Base-by-base conservation (phyloP, 2,113 vertebrate species). In the Cranoglanis bouderius region DNA sequence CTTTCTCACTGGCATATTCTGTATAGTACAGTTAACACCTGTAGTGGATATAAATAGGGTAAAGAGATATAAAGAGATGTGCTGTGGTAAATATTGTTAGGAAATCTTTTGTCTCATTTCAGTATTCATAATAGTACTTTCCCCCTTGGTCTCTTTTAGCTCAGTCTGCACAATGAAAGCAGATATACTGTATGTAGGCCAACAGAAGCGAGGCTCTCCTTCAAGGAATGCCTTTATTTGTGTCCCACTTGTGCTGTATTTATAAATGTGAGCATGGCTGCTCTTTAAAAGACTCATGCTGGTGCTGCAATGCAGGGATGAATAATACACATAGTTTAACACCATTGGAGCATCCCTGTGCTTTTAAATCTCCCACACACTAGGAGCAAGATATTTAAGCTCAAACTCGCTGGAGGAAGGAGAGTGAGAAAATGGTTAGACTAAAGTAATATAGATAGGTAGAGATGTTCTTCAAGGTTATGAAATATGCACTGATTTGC, bases 161-260 rank as follows among this genome's bases (percentile, higher is more conserved):
- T 82, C 88, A 55, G 46, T 32, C 85, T 89, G 85, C 88, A 87
- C 88, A 89, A 82, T 89, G 65, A 87, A 89, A 81, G 14, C 88
- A 91, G 89, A 85, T 88, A 91, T 93, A 29, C 12, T 43, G 59
- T 84, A 95, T 95, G 91, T 95, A 95, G 94, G 94, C 92, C 94
- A 95, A 85, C 91, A 92, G 93, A 92, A 94, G 92, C 90, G 84
- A 92, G 92, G 91, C 91, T 86, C 83, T 92, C 92, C 90, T 94
- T 92, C 85, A 93, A 94, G 94, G 94, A 92, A 95, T 93, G 94
- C 93, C 94, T 93, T 94, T 93, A 92, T 94, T 94, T 92, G 90
- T 95, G 94, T 90, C 93, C 93, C 92, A 94, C 88, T 95, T 91
- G 53, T 88, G 84, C 82, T 61, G 85, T 81, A 85, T 88, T 83